Conservation (phyloP, 2,888 invertebrate genomes). For the Syrphus vitripennis region DNA sequence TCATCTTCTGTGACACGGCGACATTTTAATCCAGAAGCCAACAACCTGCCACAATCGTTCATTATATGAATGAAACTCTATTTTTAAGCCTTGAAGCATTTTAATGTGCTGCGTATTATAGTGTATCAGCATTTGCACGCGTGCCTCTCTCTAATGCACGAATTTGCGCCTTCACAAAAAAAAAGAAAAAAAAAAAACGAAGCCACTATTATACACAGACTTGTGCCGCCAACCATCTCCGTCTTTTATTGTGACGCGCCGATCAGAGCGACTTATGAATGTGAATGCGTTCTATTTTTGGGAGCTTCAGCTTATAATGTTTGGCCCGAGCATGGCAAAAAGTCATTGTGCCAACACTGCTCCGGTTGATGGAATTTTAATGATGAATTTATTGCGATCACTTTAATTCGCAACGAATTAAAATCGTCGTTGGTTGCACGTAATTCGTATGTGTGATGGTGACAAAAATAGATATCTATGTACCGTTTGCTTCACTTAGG, state of each 20-base stretch:
- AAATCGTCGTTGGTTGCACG: slow-evolving; percentile 47
- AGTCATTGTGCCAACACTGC: slow-evolving; percentile 61
- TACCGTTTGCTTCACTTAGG: background rate
- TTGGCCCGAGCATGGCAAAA: slow-evolving; percentile 18
- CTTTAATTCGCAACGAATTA: slow-evolving; percentile 68
- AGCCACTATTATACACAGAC: background rate
- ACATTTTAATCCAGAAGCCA: slow-evolving; percentile 72
- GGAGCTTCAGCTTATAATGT: slow-evolving; percentile 27
- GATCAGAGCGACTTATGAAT: slow-evolving; percentile 52
- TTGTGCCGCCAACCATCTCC: background rate
- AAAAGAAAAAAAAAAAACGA: background rate
- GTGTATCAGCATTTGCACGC: background rate
- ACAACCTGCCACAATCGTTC: slow-evolving; percentile 71
- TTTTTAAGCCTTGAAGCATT: slow-evolving; percentile 18
- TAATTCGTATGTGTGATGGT: slow-evolving; percentile 27
- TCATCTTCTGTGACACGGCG: slow-evolving; percentile 65
- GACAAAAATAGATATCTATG: slow-evolving; percentile 57
- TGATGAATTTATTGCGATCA: slow-evolving; percentile 71
- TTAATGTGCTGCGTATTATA: background rate
- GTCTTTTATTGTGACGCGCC: slow-evolving; percentile 44
- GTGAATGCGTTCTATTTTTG: slow-evolving; percentile 57
- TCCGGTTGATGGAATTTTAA: slow-evolving; percentile 70
- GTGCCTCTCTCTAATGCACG: background rate
- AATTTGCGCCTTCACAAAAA: slow-evolving; percentile 8
- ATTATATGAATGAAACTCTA: slow-evolving; percentile 68